These are phyloP conservation scores for Bombylius major DNA, from an alignment of 2,888 invertebrate species.

Conservation along the genomic window DNA sequence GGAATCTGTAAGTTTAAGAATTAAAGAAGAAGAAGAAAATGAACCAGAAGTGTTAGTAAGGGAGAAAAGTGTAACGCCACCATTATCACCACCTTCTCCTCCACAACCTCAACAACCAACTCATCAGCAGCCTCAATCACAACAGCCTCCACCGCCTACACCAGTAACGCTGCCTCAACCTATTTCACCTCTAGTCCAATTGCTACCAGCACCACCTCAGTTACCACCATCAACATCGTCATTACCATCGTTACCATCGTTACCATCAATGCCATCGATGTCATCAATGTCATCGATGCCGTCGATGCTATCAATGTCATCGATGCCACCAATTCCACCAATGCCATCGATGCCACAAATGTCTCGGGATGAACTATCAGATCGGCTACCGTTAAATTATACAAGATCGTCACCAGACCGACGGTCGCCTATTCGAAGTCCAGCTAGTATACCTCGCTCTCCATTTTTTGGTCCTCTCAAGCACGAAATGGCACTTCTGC, in stretches of 20 bases:
- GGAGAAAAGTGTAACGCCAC: constrained; percentile 17
- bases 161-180: constrained; percentile 39
- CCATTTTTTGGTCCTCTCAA: constrained; percentile 35
- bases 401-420: constrained; percentile 31
- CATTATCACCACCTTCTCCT: constrained; percentile 17
- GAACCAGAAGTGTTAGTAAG: constrained; percentile 18
- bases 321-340: constrained; percentile 36
- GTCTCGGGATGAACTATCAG: constrained; percentile 26
- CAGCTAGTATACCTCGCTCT: constrained; percentile 32
- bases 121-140: constrained; percentile 32
- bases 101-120: constrained; percentile 34
- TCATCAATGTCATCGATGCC: constrained; percentile 26
- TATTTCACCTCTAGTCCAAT: constrained; percentile 33
- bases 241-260: background rate
- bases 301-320: constrained; percentile 32
- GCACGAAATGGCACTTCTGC: constrained; percentile 39
- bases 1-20: constrained; percentile 30
- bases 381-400: constrained; percentile 25
- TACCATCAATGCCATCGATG: background rate
- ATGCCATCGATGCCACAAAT: constrained; percentile 27
- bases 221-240: constrained; percentile 22
- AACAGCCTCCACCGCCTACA: constrained; percentile 31
- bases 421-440: constrained; percentile 32
- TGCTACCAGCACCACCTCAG: constrained; percentile 29
- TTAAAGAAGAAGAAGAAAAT: constrained; percentile 28